Evolutionary conservation across 2,797 vertebrate species (phyloP), one percentile per base, ranked within the genome.

Genomic region (Sternarchorhynchus goeldii): DNA sequence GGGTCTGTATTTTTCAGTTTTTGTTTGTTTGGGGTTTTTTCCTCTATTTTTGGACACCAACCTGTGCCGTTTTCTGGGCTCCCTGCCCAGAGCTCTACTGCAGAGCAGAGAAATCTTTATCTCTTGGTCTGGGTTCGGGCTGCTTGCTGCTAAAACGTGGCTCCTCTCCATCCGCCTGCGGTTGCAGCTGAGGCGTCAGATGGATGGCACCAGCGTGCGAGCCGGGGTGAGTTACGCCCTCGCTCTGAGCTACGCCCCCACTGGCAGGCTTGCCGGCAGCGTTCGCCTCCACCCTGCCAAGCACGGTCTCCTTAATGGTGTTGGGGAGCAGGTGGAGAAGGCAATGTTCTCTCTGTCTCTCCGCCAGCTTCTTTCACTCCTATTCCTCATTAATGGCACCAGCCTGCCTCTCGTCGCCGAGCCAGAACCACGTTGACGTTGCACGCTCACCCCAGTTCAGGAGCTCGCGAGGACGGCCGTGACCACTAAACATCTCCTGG

Each of bases 371-470:
- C 78, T 83, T 81, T 71, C 62, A 80, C 75, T 80, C 81, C 63
- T 59, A 79, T 78, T 85, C 72, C 73, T 85, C 83, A 82, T 87
- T 87, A 85, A 69, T 73, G 76, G 79, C 62, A 34, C 63, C 57
- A 78, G 77, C 77, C 76, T 76, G 31, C 36, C 73, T 66, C 57
- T 73, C 65, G 59, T 79, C 76, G 18, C 53, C 55, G 69, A 79
- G 74, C 68, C 31, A 16, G 59, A 78, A 65, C 64, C 32, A 31
- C 17, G 41, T 64, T 32, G 45, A 53, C 31, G 72, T 39, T 39
- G 82, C 65, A 74, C 82, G 78, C 82, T 80, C 74, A 76, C 84
- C 78, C 60, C 21, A 62, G 57, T 72, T 79, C 58, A 75, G 76
- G 62, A 10, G 63, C 66, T 80, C 71, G 21, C 56, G 65, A 62